Conservation (phyloP, 2,113 vertebrate species). For the Parotia lawesii region DNA sequence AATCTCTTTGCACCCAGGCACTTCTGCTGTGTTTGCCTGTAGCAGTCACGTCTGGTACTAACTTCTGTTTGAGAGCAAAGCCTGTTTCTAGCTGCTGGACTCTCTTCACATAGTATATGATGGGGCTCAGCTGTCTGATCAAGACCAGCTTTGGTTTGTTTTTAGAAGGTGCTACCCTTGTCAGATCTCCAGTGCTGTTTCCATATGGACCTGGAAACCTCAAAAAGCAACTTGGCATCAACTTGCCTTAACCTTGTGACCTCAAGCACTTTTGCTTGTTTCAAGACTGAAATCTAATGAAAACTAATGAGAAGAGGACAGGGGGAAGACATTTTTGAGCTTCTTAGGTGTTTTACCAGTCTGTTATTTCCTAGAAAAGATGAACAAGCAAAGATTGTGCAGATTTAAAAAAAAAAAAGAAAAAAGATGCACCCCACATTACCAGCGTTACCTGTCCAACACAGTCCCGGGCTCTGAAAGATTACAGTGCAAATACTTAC, state of each 20-base stretch:
- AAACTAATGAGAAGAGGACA: background rate
- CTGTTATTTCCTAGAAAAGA: background rate
- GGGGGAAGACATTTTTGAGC: background rate
- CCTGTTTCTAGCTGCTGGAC: background rate
- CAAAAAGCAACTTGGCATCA: background rate
- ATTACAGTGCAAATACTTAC: constrained; percentile 69
- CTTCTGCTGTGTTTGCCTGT: background rate
- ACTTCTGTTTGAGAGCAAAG: background rate
- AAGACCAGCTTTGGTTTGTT: background rate
- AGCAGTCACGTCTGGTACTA: background rate
- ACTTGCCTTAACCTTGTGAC: background rate
- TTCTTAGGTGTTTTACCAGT: background rate
- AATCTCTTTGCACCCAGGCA: background rate
- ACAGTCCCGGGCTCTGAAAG: background rate
- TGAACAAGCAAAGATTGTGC: background rate
- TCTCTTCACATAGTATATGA: background rate
- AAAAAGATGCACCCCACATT: no score
- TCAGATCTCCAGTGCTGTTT: background rate
- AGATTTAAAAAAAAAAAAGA: background rate
- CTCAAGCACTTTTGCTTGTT: background rate
- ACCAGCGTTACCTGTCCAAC: background rate
- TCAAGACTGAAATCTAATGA: background rate
- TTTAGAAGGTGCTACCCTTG: background rate
- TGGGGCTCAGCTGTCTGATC: background rate
- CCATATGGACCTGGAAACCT: background rate